Conservation (phyloP, 1,140 invertebrate species). For the Halyomorpha halys region DNA sequence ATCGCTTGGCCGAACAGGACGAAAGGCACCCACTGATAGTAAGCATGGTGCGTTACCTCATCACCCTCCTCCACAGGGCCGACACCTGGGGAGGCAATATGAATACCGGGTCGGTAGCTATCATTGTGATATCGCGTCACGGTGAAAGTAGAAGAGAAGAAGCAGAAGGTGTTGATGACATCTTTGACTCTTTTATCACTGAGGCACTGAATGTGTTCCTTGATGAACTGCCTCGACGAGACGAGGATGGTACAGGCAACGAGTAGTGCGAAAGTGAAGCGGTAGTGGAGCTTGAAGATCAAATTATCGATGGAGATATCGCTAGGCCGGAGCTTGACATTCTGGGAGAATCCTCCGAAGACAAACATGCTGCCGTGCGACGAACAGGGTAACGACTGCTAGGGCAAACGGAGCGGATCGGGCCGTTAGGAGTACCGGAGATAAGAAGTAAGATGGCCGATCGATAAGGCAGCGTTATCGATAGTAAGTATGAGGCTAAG, state of each 20-base stretch:
- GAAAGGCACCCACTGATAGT: slow-evolving; percentile 84
- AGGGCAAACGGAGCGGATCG: background rate
- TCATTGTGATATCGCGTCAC: slow-evolving; percentile 32
- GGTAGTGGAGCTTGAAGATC: slow-evolving; percentile 86
- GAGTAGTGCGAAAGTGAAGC: slow-evolving; percentile 81
- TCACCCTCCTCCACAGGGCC: slow-evolving; percentile 37
- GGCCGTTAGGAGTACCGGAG: background rate
- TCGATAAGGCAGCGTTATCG: background rate
- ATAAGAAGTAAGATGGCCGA: too few species aligned
- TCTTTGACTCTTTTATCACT: slow-evolving; percentile 34
- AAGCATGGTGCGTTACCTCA: slow-evolving; percentile 55
- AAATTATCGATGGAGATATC: slow-evolving; percentile 84
- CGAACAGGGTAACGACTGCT: background rate
- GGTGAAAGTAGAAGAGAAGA: slow-evolving; percentile 65
- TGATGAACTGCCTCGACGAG: slow-evolving; percentile 86
- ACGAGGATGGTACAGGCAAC: slow-evolving; percentile 82
- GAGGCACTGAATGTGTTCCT: slow-evolving; percentile 88
- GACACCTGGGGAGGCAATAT: slow-evolving; percentile 33
- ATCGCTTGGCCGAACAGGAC: slow-evolving; percentile 67
- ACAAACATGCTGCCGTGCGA: slow-evolving; percentile 16
- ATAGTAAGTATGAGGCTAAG: too few species aligned
- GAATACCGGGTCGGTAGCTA: slow-evolving; percentile 23
- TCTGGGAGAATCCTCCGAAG: slow-evolving; percentile 20
- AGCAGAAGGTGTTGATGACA: slow-evolving; percentile 61
- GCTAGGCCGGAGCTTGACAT: slow-evolving; percentile 10